Conservation (phyloP, 2,888 invertebrate species). For the Zaprionus lineosus region DNA sequence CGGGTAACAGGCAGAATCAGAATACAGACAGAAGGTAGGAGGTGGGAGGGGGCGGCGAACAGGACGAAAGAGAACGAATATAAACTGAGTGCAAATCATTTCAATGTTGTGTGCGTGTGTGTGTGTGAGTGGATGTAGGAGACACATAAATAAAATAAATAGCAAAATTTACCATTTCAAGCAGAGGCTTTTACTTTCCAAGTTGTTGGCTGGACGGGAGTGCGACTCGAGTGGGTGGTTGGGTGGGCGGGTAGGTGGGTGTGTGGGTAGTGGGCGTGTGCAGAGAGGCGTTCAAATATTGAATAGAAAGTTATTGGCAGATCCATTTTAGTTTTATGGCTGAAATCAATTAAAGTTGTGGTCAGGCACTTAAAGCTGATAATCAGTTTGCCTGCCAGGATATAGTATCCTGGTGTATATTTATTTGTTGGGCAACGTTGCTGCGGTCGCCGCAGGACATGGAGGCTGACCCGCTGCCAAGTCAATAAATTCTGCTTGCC, state of each 20-base stretch:
- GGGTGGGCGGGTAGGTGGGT: too few relatives aligned
- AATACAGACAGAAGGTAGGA: conserved; percentile 12
- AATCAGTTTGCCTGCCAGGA: not conserved
- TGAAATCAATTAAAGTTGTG: conserved; percentile 60
- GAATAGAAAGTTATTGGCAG: conserved; percentile 38
- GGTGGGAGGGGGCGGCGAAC: not conserved
- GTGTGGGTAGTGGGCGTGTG: too few relatives aligned
- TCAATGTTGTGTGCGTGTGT: conserved; percentile 29
- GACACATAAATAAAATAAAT: conserved; percentile 42
- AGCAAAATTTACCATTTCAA: conserved; percentile 70
- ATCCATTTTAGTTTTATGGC: conserved; percentile 50
- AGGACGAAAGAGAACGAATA: conserved; percentile 1
- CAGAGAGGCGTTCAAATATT: too few relatives aligned
- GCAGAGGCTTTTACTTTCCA: conserved; percentile 36
- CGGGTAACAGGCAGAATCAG: conserved; percentile 11
- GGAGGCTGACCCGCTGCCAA: conserved; percentile 70
- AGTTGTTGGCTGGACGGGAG: not conserved
- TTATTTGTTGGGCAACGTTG: conserved; percentile 23
- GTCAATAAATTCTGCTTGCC: conserved; percentile 78
- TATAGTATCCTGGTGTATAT: conserved; percentile 30
- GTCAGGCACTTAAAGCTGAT: conserved; percentile 52
- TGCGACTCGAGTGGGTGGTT: too few relatives aligned
- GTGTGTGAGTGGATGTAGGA: conserved; percentile 9
- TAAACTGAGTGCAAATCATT: conserved; percentile 52
- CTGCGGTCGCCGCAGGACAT: conserved; percentile 22